Conservation (phyloP, 2,113 vertebrate species). For the Galemys pyrenaicus region DNA sequence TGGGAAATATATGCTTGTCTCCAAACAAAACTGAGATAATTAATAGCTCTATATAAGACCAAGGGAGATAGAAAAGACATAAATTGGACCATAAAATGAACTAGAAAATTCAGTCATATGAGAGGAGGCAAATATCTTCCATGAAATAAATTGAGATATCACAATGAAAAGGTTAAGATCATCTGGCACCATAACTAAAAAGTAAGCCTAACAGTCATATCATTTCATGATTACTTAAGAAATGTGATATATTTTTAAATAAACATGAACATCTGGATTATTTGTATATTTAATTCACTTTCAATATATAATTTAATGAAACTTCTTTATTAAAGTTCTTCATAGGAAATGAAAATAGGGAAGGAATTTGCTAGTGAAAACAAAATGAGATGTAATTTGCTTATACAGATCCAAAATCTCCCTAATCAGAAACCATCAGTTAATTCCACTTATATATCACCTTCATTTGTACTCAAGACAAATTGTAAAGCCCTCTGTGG, state of each 20-base stretch:
- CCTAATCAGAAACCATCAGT: constrained; percentile 28
- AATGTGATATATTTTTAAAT: constrained; percentile 55
- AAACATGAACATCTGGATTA: constrained; percentile 52
- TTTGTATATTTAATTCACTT: constrained; percentile 62
- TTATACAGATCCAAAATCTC: constrained; percentile 16
- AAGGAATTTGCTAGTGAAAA: constrained; percentile 64
- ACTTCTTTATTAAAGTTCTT: constrained; percentile 63
- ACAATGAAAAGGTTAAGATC: constrained; percentile 22
- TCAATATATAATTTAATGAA: constrained; percentile 68
- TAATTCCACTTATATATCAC: constrained; percentile 62
- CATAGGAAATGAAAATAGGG: constrained; percentile 48
- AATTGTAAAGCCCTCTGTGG: constrained; percentile 35
- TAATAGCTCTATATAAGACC: not conserved
- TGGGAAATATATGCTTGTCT: not conserved
- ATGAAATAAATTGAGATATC: not conserved
- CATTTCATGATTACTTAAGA: constrained; percentile 35
- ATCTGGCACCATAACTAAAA: not conserved
- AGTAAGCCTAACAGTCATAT: constrained; percentile 29
- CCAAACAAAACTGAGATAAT: not conserved
- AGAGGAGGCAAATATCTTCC: not conserved
- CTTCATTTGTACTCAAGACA: constrained; percentile 44
- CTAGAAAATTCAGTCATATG: not conserved
- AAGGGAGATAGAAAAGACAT: not conserved
- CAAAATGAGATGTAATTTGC: constrained; percentile 61
- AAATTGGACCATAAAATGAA: not conserved